Conservation (phyloP, 2,797 vertebrate species). For the Sitta carolinensis region DNA sequence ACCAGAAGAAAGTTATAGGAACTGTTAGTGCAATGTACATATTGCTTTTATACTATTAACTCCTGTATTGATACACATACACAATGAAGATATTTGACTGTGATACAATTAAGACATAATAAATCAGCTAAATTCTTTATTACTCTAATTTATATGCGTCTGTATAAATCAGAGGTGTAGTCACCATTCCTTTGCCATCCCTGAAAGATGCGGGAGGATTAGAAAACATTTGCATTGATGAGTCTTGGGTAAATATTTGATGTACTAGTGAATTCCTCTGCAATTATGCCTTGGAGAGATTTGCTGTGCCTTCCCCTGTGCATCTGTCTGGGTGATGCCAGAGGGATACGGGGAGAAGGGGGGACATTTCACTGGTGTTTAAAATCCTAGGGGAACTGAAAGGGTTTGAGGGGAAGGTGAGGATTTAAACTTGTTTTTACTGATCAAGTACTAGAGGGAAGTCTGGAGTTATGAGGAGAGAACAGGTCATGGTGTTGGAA, state of each 20-base stretch:
- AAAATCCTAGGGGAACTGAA: neutral
- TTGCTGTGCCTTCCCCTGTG: neutral
- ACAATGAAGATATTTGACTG: neutral
- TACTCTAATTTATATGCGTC: neutral
- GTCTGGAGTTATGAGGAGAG: neutral
- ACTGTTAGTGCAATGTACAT: neutral
- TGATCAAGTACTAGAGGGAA: neutral
- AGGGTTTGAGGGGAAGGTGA: neutral
- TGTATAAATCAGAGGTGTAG: neutral
- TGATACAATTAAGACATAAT: neutral
- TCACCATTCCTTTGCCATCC: neutral
- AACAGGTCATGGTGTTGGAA: neutral
- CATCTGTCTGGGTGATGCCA: neutral
- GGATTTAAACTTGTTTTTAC: neutral
- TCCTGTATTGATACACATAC: neutral
- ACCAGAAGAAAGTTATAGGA: neutral
- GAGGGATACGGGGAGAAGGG: neutral
- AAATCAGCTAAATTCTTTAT: neutral
- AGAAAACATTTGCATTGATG: conserved; percentile 45
- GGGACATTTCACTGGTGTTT: neutral
- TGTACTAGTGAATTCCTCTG: neutral
- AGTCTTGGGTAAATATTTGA: conserved; percentile 57
- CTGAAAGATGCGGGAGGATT: conserved; percentile 27
- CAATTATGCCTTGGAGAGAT: neutral
- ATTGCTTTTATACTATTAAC: neutral